A percentile compares a stretch with the other conserved stretches of the same genome.
phyloP scores from a whole-genome alignment of 1,140 invertebrate species.

The Homarus americanus region DNA sequence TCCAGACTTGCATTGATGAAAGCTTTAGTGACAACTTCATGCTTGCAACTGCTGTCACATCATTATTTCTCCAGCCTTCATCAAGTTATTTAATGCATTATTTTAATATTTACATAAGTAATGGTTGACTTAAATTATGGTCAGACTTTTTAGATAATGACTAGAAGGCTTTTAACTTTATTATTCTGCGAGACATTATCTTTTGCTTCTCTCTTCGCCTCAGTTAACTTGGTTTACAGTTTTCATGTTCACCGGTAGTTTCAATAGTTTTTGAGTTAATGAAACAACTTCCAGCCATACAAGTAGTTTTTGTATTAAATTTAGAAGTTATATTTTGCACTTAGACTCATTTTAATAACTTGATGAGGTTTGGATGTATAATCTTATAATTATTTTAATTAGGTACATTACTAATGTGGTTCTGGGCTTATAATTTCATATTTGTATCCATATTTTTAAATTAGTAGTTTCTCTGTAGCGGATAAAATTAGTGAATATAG shows the following conservation, averaged over 20 bases:
- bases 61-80: neutral
- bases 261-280: neutral
- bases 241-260: neutral
- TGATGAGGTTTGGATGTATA: neutral
- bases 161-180: neutral
- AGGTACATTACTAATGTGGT: neutral
- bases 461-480: neutral
- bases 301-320: neutral
- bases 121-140: neutral
- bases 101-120: neutral
- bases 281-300: neutral
- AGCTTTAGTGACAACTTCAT: neutral
- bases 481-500: neutral
- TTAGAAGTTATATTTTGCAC: neutral
- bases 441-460: conserved; percentile 2
- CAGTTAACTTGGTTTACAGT: neutral
- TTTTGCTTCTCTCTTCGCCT: neutral
- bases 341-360: neutral
- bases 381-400: neutral
- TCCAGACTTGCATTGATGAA: neutral
- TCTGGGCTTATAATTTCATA: neutral
- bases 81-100: neutral
- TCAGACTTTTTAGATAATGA: neutral
- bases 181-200: neutral
- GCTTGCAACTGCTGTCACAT: neutral